A percentile compares a stretch with the other conserved stretches of the same genome.
phyloP scores from a whole-genome alignment of 2,888 invertebrate species.

The Xestobium rufovillosum region DNA sequence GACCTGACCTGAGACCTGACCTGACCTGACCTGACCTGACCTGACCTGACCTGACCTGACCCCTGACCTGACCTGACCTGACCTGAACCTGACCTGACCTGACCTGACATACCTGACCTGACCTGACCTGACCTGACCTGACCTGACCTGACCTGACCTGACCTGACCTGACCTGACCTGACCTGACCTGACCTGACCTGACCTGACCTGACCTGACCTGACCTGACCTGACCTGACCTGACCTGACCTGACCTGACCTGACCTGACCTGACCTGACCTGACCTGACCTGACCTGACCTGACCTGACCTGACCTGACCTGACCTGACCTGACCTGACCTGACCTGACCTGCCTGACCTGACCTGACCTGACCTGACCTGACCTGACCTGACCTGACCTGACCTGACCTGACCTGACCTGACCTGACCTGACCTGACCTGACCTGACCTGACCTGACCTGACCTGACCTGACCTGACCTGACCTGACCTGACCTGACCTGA shows the following conservation, averaged over 20 bases:
- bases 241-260: constrained; percentile 19
- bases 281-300: constrained; percentile 19
- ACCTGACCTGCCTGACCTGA: constrained; percentile 9
- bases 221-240: constrained; percentile 21
- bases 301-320: constrained; percentile 17
- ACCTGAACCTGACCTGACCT: constrained; percentile 14
- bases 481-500: constrained; percentile 20
- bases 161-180: constrained; percentile 6
- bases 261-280: constrained; percentile 20
- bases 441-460: constrained; percentile 18
- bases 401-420: constrained; percentile 10
- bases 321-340: constrained; percentile 16
- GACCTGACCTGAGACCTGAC: constrained; percentile 20
- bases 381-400: constrained; percentile 14
- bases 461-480: constrained; percentile 19
- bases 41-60: constrained; percentile 20
- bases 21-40: constrained; percentile 21
- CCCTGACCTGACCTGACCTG: constrained; percentile 16
- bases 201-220: constrained; percentile 20
- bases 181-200: constrained; percentile 21
- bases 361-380: constrained; percentile 5
- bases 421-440: constrained; percentile 19
- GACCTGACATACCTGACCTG: constrained; percentile 15
- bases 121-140: constrained; percentile 18
- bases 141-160: constrained; percentile 20